phyloP scores from a whole-genome alignment of 2,113 vertebrate species.

The Nanorana parkeri region DNA sequence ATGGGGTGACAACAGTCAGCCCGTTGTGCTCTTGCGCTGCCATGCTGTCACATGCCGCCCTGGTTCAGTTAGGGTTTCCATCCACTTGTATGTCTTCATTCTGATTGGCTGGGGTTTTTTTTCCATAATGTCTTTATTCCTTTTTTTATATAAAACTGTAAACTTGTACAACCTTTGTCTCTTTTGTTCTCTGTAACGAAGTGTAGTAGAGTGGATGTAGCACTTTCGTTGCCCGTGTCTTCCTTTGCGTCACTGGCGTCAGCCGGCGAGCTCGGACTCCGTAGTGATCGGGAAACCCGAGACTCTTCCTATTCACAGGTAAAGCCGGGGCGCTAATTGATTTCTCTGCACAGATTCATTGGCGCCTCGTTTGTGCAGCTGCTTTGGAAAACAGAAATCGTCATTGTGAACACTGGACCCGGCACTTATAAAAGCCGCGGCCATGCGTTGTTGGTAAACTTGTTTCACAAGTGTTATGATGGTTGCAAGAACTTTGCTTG shows the following conservation, averaged over 20 bases:
- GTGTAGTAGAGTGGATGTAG: background rate
- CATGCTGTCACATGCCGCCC: too few species aligned
- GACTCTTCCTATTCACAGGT: constrained; percentile 14
- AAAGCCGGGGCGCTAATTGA: constrained; percentile 60
- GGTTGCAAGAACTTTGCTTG: background rate
- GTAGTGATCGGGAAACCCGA: constrained; percentile 28
- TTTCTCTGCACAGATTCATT: constrained; percentile 60
- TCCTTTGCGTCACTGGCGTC: constrained; percentile 62
- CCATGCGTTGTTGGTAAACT: background rate
- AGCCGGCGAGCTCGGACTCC: constrained; percentile 59
- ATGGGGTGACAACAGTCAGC: too few species aligned
- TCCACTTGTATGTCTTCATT: too few species aligned
- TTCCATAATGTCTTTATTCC: too few species aligned
- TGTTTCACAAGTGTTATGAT: background rate
- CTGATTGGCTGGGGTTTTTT: too few species aligned
- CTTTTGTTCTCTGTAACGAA: background rate
- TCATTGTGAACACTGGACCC: background rate
- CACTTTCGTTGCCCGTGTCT: background rate
- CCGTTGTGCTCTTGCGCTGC: too few species aligned
- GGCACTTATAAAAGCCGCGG: constrained; percentile 8
- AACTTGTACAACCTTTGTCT: background rate
- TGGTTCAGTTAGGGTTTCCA: too few species aligned
- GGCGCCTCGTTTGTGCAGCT: constrained; percentile 59
- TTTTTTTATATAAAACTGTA: background rate
- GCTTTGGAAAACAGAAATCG: constrained; percentile 45